A percentile compares a stretch with the other conserved stretches of the same genome.
Evolutionary conservation across 2,888 invertebrate genomes (phyloP).

Genomic region (Drosophila trichaetosa): DNA sequence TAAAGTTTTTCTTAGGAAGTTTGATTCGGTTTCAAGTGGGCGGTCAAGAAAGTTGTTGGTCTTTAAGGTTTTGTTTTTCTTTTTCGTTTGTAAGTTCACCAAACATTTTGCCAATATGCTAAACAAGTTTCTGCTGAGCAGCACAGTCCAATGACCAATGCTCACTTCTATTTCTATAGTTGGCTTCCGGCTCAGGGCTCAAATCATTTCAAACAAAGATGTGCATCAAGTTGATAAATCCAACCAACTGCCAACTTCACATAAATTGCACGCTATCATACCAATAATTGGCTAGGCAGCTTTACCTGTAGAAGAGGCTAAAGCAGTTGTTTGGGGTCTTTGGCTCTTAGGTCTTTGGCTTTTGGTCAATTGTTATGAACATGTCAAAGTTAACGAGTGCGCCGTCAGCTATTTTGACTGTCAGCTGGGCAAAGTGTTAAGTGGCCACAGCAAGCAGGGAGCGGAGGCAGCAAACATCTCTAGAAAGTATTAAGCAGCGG

Average conservation of each 20-base stretch:
- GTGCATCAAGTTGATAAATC: slow-evolving; percentile 67
- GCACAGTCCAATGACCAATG: slow-evolving; percentile 13
- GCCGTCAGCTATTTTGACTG: slow-evolving; percentile 61
- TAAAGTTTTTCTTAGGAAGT: slow-evolving; percentile 50
- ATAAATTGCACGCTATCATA: slow-evolving; percentile 70
- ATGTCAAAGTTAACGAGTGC: slow-evolving; percentile 75
- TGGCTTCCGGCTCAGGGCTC: slow-evolving; percentile 59
- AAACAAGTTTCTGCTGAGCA: slow-evolving; percentile 64
- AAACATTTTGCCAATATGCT: slow-evolving; percentile 73
- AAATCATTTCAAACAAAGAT: slow-evolving; percentile 74
- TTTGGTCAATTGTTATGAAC: slow-evolving; percentile 77
- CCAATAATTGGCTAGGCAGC: slow-evolving; percentile 62
- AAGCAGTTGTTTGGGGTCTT: background rate
- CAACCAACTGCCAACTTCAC: slow-evolving; percentile 52
- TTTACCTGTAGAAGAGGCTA: background rate
- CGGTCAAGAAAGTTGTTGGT: slow-evolving; percentile 77
- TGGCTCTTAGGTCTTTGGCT: slow-evolving; percentile 23
- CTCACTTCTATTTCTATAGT: slow-evolving; percentile 74
- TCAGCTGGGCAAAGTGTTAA: slow-evolving; percentile 74
- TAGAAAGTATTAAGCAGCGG: slow-evolving; percentile 53
- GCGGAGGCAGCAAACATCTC: slow-evolving; percentile 14
- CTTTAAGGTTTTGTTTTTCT: slow-evolving; percentile 17
- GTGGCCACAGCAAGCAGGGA: slow-evolving; percentile 33
- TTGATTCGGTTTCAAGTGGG: slow-evolving; percentile 62
- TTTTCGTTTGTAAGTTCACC: slow-evolving; percentile 41